These are phyloP conservation scores for Meriones unguiculatus DNA, from an alignment of 2,113 vertebrate species.

Conservation along the genomic window DNA sequence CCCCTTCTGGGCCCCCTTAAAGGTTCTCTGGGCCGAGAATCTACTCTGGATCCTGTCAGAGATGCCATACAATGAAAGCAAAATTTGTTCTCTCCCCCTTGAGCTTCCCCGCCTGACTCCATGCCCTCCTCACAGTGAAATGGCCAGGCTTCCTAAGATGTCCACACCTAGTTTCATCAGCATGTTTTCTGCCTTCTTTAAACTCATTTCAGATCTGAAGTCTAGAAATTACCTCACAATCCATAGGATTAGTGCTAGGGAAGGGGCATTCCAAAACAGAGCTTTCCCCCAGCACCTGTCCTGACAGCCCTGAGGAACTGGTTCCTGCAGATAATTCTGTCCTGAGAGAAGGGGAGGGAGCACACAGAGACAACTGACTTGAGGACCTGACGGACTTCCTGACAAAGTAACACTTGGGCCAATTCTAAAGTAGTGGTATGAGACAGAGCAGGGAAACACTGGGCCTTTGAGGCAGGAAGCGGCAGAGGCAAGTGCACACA, in stretches of 20 bases:
- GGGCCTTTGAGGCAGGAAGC: not conserved
- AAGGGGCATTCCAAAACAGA: not conserved
- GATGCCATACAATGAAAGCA: not conserved
- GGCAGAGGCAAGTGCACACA: not conserved
- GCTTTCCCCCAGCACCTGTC: not conserved
- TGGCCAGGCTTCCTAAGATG: not conserved
- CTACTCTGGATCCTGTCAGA: not conserved
- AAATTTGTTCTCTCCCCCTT: not conserved
- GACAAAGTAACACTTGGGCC: not conserved
- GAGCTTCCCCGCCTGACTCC: constrained; percentile 26
- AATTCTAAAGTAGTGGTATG: not conserved
- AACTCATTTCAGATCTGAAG: constrained; percentile 59
- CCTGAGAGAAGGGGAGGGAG: not conserved
- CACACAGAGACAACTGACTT: no score
- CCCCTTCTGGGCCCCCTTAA: not conserved
- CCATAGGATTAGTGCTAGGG: not conserved
- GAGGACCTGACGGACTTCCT: not conserved
- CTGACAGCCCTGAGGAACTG: not conserved
- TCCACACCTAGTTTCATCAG: constrained; percentile 15
- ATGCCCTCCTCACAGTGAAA: not conserved
- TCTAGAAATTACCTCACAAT: constrained; percentile 26
- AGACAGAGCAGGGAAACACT: no score
- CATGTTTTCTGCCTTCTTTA: constrained; percentile 39
- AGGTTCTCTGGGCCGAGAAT: not conserved
- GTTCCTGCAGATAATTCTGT: not conserved